Conservation (phyloP, 2,888 invertebrate genomes). For the Megaustenia siamemsis region DNA sequence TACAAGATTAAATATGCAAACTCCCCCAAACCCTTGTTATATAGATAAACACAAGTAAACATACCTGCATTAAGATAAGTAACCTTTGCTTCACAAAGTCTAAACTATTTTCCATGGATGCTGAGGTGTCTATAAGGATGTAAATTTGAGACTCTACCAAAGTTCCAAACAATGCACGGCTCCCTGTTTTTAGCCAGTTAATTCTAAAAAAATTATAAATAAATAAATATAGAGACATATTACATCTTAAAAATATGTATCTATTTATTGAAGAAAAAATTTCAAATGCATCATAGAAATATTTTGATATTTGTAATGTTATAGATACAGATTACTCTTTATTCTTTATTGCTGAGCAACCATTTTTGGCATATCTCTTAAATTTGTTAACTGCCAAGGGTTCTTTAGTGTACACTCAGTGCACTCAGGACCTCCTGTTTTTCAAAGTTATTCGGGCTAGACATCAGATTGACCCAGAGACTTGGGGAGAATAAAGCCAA, state of each 20-base stretch:
- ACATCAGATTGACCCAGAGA: too few species aligned
- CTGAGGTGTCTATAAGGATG: conserved; percentile 79
- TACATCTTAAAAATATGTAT: neutral
- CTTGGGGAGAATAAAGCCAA: too few species aligned
- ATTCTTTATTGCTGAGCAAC: too few species aligned
- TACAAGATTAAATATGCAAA: too few species aligned
- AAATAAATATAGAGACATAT: neutral
- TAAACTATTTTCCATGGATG: conserved; percentile 79
- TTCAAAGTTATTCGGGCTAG: too few species aligned
- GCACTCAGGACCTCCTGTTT: too few species aligned
- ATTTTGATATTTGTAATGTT: too few species aligned
- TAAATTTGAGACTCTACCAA: conserved; percentile 80
- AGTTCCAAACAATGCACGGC: conserved; percentile 80
- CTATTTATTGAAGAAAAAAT: neutral
- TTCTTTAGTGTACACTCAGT: too few species aligned
- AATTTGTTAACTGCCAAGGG: too few species aligned
- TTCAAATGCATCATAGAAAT: too few species aligned
- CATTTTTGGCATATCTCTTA: too few species aligned
- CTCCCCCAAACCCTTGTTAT: neutral
- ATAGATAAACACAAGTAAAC: neutral
- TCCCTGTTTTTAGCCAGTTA: conserved; percentile 80
- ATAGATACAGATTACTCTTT: too few species aligned
- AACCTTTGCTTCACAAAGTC: conserved; percentile 80
- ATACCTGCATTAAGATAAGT: conserved; percentile 78
- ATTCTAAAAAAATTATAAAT: conserved; percentile 66